A percentile compares a stretch with the other conserved stretches of the same genome.
Conservation (phyloP, 1,140 invertebrate genomes). For the Conopomorpha cramerella region DNA sequence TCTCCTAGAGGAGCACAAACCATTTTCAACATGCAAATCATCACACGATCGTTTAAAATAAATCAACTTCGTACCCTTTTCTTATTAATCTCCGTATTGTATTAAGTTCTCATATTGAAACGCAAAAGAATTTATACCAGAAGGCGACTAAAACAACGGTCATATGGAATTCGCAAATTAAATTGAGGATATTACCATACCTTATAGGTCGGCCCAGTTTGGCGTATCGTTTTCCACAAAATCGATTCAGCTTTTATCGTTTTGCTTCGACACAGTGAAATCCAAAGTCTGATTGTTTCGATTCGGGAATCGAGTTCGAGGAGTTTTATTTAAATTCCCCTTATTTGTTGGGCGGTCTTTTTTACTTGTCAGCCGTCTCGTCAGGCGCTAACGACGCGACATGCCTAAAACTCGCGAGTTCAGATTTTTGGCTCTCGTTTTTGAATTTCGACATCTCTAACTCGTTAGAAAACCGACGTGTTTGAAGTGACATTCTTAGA, state of each 20-base stretch:
- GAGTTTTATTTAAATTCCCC: constrained; percentile 43
- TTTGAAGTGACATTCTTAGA: constrained; percentile 1
- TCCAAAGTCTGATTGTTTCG: constrained; percentile 40
- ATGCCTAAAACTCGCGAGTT: constrained; percentile 5
- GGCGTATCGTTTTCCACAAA: constrained; percentile 14
- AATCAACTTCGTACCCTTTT: too few species aligned
- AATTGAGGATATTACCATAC: too few species aligned
- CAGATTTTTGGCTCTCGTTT: constrained; percentile 2
- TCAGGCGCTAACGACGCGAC: constrained; percentile 17
- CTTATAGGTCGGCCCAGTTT: too few species aligned
- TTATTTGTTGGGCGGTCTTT: constrained; percentile 27
- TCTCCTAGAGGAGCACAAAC: too few species aligned
- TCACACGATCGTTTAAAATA: too few species aligned
- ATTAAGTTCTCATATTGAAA: too few species aligned
- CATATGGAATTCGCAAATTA: too few species aligned
- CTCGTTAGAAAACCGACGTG: constrained; percentile 33
- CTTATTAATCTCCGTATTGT: too few species aligned
- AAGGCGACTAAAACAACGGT: too few species aligned
- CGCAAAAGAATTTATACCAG: too few species aligned
- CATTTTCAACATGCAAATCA: too few species aligned
- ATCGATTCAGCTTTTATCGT: constrained; percentile 14
- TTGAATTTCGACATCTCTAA: constrained; percentile 14
- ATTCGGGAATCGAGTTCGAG: constrained; percentile 34
- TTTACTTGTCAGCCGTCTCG: constrained; percentile 15
- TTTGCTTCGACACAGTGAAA: constrained; percentile 34